Conservation (phyloP, 2,797 vertebrate species). For the Bradypodion ventrale region DNA sequence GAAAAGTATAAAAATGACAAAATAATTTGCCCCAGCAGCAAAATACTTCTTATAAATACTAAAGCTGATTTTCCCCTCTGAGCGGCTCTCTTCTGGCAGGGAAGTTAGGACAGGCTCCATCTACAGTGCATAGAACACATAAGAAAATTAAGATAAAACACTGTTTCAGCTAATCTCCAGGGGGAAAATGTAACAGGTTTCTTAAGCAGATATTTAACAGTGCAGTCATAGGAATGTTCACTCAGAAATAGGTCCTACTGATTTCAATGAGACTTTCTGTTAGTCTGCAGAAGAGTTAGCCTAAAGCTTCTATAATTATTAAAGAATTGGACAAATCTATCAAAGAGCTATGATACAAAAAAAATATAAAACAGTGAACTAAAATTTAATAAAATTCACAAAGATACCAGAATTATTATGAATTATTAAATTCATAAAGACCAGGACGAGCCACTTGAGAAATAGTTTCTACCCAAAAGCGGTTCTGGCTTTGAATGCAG, state of each 20-base stretch:
- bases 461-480: too few relatives aligned
- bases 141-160: neutral
- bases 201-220: neutral
- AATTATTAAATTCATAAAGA: too few relatives aligned
- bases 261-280: neutral
- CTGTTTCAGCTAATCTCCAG: slow-evolving; percentile 34
- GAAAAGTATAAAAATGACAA: slow-evolving; percentile 76
- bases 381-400: neutral
- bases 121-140: slow-evolving; percentile 66
- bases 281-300: too few relatives aligned
- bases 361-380: neutral
- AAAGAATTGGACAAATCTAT: slow-evolving; percentile 12
- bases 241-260: neutral
- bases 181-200: slow-evolving; percentile 5
- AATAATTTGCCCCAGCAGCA: slow-evolving; percentile 78
- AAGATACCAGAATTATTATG: too few relatives aligned
- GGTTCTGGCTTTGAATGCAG: too few relatives aligned
- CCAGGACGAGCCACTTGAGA: too few relatives aligned
- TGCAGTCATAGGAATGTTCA: neutral
- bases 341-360: neutral
- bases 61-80: slow-evolving; percentile 82
- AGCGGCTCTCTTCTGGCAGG: slow-evolving; percentile 84
- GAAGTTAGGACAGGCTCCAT: slow-evolving; percentile 72
- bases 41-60: slow-evolving; percentile 88
- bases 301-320: too few relatives aligned